Base-by-base conservation (phyloP, 2,113 vertebrate species). In the Barbus barbus region DNA sequence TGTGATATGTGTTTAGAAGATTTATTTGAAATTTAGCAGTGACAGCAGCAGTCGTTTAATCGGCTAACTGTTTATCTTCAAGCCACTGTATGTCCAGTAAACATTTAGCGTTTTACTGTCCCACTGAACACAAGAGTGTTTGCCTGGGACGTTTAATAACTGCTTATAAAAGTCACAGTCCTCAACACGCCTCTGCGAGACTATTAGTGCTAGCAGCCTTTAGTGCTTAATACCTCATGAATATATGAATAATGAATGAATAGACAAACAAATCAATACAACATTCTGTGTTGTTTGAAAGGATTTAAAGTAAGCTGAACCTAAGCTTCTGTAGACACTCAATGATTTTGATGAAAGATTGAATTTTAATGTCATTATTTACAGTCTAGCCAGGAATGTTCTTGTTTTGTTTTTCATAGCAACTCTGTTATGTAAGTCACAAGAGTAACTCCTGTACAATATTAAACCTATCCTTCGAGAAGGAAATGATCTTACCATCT, bases 61-160 rank as follows among this genome's bases (percentile, higher is more conserved):
- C 41, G 46, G 28, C 31, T 8, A 14, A 36, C 24, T 11, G 0
- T 20, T 56, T 4, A 26, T 22, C 67, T 78, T 67, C 20, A 48
- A 65, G 44, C 53, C 56, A 82, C 33, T 71, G 12, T 53, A 33
- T 11, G 20, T 67, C 41, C 77, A 28, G 26, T 72, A 61, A 72
- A 51, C 20, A 46, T 78, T 24, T 78, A 31, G 65, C 51, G 65
- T 77, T 58, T 26, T 28, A 26, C 61, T 76, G 33, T 48, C 12
- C 60, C 78, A 12, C 69, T 85, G 48, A 86, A 26, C 53, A 26
- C 44, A 74, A 60, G 72, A 24, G 81, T 75, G 38, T 85, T 81
- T 81, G 74, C 12, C 74, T 71, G 81, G 71, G 53, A 53, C 18
- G 6, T 85, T 24, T 60, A 44, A 80, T 11, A 41, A 60, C 31